Percentiles rank a stretch among this genome's conserved stretches.
These are phyloP conservation scores for Pteropus rufus DNA, from an alignment of 2,797 vertebrate species.

Conservation along the genomic window DNA sequence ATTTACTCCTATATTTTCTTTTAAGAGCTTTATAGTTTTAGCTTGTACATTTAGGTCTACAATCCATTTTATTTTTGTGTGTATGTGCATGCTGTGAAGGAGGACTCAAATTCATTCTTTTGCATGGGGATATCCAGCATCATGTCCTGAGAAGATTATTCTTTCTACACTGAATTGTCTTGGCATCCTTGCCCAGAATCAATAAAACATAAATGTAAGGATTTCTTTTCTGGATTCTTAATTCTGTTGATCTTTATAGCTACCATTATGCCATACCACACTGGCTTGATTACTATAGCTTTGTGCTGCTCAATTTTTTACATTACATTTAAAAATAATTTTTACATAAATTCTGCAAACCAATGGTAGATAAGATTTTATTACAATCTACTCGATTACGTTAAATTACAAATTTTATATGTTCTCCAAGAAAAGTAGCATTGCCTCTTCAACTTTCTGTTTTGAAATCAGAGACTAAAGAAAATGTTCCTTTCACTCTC, in stretches of 20 bases:
- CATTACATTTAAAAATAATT: background rate
- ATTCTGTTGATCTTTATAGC: background rate
- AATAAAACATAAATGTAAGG: background rate
- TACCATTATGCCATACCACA: background rate
- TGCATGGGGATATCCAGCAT: background rate
- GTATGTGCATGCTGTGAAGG: background rate
- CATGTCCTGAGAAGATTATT: background rate
- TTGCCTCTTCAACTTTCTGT: background rate
- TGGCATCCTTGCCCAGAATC: background rate
- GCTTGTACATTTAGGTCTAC: background rate
- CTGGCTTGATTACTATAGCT: background rate
- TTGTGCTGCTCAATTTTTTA: background rate
- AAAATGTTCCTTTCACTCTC: background rate
- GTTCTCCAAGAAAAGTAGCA: background rate
- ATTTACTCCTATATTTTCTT: conserved; percentile 10
- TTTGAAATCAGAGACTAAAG: background rate
- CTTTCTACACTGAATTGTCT: background rate
- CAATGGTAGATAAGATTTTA: background rate
- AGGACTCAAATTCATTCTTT: background rate
- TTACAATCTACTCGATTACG: background rate
- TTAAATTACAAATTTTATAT: conserved; percentile 11
- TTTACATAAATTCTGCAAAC: background rate
- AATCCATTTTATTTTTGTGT: background rate
- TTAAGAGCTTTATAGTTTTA: background rate
- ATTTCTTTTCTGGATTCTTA: conserved; percentile 21